phyloP scores from a whole-genome alignment of 23 tunicate genomes.

The Styela plicata region DNA sequence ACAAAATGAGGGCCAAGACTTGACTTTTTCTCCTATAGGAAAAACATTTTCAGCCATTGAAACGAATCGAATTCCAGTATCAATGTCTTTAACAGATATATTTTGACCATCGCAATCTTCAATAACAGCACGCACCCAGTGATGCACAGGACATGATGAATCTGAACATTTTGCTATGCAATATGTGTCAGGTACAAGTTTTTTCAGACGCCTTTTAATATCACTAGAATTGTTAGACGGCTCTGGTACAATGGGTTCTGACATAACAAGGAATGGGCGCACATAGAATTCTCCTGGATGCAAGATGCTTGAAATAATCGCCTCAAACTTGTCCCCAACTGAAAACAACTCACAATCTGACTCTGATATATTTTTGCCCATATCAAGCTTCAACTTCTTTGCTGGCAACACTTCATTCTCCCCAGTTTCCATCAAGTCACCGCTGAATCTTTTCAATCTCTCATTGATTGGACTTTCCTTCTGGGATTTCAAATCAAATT shows the following conservation, averaged over 20 bases:
- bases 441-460: not conserved
- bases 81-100: not conserved
- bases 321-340: slow-evolving; percentile 19
- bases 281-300: slow-evolving; percentile 15
- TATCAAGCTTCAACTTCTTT: slow-evolving; percentile 20
- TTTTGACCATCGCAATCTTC: not conserved
- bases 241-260: slow-evolving; percentile 3
- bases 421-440: not conserved
- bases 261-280: slow-evolving; percentile 6
- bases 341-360: not conserved
- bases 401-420: not conserved
- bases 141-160: not conserved
- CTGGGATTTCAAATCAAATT: not conserved
- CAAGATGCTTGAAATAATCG: not conserved
- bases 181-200: not conserved
- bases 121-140: slow-evolving; percentile 5
- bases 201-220: not conserved
- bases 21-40: slow-evolving; percentile 40
- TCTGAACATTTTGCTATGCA: slow-evolving; percentile 5
- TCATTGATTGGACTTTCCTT: not conserved
- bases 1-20: slow-evolving; percentile 57
- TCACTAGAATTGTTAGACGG: not conserved
- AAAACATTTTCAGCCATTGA: slow-evolving; percentile 45
- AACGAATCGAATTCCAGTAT: slow-evolving; percentile 30
- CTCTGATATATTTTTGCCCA: not conserved